Evolutionary conservation across 2,888 invertebrate genomes (phyloP).

Genomic region (Agrotis exclamationis): DNA sequence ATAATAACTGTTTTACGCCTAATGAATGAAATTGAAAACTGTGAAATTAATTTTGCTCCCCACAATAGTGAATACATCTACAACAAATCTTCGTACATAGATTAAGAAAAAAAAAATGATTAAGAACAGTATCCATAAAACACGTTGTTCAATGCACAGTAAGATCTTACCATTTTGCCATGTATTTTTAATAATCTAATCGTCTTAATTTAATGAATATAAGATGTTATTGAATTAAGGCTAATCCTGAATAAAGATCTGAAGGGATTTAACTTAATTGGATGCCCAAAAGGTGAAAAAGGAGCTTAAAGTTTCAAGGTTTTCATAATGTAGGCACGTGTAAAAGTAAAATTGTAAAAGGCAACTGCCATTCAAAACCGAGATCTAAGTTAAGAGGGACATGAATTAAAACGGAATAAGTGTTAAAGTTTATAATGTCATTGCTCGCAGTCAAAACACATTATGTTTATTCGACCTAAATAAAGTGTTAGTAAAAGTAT

Average conservation of each 20-base stretch:
- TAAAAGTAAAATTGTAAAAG: conserved; percentile 27
- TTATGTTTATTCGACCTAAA: conserved; percentile 20
- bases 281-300: conserved; percentile 45
- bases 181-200: too few relatives aligned
- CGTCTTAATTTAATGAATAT: too few relatives aligned
- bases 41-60: too few relatives aligned
- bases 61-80: background rate
- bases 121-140: too few relatives aligned
- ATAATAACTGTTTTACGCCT: too few relatives aligned
- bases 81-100: background rate
- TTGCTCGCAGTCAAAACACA: conserved; percentile 23
- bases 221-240: conserved; percentile 16
- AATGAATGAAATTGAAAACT: too few relatives aligned
- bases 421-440: conserved; percentile 15
- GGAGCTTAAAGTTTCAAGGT: conserved; percentile 43
- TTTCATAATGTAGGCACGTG: conserved; percentile 21
- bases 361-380: conserved; percentile 20
- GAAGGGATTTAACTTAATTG: conserved; percentile 35
- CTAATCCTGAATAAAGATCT: conserved; percentile 30
- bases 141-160: too few relatives aligned
- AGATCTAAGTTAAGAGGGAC: conserved; percentile 6
- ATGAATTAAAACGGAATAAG: conserved; percentile 20
- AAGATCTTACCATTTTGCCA: too few relatives aligned
- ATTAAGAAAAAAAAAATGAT: too few relatives aligned
- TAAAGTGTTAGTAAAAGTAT: conserved; percentile 17